Evolutionary conservation across 2,113 vertebrate species (phyloP), one percentile per base, ranked within the genome.

Genomic region (Thymallus thymallus): DNA sequence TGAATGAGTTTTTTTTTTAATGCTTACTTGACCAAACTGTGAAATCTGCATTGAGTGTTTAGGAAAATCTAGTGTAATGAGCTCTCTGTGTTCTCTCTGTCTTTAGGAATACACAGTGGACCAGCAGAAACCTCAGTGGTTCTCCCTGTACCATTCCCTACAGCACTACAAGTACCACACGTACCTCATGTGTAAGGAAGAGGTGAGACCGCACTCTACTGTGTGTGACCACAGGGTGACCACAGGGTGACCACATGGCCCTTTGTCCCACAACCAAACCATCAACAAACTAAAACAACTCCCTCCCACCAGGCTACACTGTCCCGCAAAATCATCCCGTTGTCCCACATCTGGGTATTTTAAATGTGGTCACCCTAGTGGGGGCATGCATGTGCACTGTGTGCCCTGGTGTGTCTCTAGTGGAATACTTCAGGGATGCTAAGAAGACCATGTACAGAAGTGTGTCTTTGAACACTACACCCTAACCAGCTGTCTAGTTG

Each of bases 121-220:
- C 89, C 95, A 96, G 90, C 96, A 99, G 92, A 98, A 97, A 91
- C 95, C 96, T 75, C 96, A 97, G 73, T 94, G 97, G 90, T 97
- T 96, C 91, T 96, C 95, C 77, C 94, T 99, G 26, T 99, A 99
- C 92, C 98, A 99, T 86, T 97, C 98, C 84, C 93, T 99, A 82
- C 97, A 99, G 88, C 97, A 99, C 93, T 99, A 98, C 92, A 99
- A 99, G 90, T 99, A 99, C 75, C 98, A 99, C 86, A 97, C 96
- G 72, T 99, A 98, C 92, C 94, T 98, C 84, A 94, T 95, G 76
- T 99, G 97, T 93, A 97, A 96, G 90, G 94, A 99, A 22, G 95
- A 99, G 97, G 98, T 99, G 89, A 91, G 94, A 41, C n/a, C n/a
- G 18, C 67, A 62, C 9, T 20, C 32, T 30, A 5, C 41, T 51